These are phyloP conservation scores for Hermetia illucens DNA, from an alignment of 1,140 invertebrate species.

Conservation along the genomic window DNA sequence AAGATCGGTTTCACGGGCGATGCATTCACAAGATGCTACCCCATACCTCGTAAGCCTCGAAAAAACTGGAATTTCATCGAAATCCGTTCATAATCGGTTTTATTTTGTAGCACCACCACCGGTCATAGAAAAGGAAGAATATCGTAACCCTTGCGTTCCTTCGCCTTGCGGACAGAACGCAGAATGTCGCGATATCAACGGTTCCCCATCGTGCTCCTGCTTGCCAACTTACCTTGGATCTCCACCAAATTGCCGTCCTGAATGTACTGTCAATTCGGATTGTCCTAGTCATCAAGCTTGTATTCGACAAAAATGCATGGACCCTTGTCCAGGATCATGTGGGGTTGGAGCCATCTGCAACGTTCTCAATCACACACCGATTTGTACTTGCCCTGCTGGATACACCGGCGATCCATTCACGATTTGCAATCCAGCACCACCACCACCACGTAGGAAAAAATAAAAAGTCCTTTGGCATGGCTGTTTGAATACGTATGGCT, in stretches of 20 bases:
- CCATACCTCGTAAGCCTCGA: constrained; percentile 32
- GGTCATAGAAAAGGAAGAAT: constrained; percentile 12
- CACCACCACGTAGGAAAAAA: constrained; percentile 19
- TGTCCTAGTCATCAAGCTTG: constrained; percentile 61
- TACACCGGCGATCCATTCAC: constrained; percentile 67
- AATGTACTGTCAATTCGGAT: constrained; percentile 62
- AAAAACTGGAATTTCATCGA: constrained; percentile 24
- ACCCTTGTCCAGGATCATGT: constrained; percentile 59
- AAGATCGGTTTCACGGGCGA: constrained; percentile 38
- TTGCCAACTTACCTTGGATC: constrained; percentile 38
- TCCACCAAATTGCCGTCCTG: constrained; percentile 59
- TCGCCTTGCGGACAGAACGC: constrained; percentile 38
- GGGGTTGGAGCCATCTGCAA: constrained; percentile 60
- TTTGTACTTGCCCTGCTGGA: constrained; percentile 60
- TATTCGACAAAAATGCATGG: constrained; percentile 51
- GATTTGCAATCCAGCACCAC: constrained; percentile 39
- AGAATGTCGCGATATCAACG: constrained; percentile 29
- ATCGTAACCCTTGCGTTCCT: constrained; percentile 33
- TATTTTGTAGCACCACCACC: constrained; percentile 12
- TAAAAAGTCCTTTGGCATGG: constrained; percentile 49
- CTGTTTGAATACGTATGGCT: constrained; percentile 47
- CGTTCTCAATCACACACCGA: constrained; percentile 57
- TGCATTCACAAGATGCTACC: constrained; percentile 39
- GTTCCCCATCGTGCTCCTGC: constrained; percentile 40
- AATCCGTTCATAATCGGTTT: constrained; percentile 37